Percentiles rank a stretch among this genome's conserved stretches.
These are phyloP conservation scores for Pitangus sulphuratus DNA, from an alignment of 2,797 vertebrate genomes.

Conservation along the genomic window DNA sequence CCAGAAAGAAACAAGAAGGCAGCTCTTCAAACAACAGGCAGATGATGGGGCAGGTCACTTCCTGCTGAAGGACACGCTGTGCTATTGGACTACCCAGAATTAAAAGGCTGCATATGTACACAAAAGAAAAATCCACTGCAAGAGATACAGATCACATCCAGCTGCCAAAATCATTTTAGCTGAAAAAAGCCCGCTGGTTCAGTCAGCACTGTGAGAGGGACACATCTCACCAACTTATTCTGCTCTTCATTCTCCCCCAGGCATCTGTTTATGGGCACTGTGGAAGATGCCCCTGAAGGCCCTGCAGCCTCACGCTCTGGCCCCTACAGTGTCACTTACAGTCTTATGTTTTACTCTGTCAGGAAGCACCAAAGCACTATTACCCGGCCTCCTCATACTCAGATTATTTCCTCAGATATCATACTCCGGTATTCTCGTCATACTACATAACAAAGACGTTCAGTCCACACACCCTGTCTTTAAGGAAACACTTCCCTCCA, in stretches of 20 bases:
- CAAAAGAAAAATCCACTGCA: background rate
- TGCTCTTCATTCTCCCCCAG: background rate
- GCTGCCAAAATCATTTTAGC: background rate
- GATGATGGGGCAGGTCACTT: background rate
- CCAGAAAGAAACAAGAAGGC: background rate
- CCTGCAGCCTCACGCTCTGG: background rate
- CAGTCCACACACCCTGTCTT: accelerated
- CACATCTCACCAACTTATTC: background rate
- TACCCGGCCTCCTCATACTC: background rate
- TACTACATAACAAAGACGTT: background rate
- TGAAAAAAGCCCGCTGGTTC: accelerated
- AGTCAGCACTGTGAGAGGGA: background rate
- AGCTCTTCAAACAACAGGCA: background rate
- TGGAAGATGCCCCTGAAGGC: background rate
- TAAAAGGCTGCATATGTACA: background rate
- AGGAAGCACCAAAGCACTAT: background rate
- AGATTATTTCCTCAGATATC: background rate
- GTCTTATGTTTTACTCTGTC: background rate
- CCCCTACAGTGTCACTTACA: background rate
- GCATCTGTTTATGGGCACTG: background rate
- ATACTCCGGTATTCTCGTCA: background rate
- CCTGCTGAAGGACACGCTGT: accelerated
- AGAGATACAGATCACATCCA: background rate
- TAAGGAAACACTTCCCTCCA: background rate
- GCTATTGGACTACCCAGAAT: background rate